Evolutionary conservation across 2,888 invertebrate species (phyloP).

Genomic region (Drosophila kuntzei): DNA sequence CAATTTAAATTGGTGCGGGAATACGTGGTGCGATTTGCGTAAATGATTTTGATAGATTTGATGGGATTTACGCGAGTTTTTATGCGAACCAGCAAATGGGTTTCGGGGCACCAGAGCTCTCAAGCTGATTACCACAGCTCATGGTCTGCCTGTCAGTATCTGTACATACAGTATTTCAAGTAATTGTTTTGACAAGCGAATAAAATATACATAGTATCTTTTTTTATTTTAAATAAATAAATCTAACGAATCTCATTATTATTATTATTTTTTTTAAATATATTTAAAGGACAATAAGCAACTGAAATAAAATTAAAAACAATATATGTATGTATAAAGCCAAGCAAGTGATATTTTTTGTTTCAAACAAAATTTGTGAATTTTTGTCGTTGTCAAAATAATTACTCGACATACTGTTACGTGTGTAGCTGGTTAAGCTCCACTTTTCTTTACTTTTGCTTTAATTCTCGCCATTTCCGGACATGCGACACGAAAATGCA

Average conservation of each 20-base stretch:
- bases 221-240: background rate
- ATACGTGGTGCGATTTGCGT: constrained; percentile 66
- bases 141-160: constrained; percentile 4
- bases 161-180: background rate
- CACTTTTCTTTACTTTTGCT: constrained; percentile 43
- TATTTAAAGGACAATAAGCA: too few relatives aligned
- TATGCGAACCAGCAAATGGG: constrained; percentile 36
- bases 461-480: constrained; percentile 60
- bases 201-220: background rate
- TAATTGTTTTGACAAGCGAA: constrained; percentile 2
- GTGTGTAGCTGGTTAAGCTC: constrained; percentile 37
- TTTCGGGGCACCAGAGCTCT: constrained; percentile 44
- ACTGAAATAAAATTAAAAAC: too few relatives aligned
- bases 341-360: background rate
- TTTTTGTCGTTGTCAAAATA: background rate
- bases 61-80: constrained; percentile 67
- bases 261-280: too few relatives aligned
- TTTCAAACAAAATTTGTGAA: background rate
- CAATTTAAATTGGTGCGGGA: constrained; percentile 34
- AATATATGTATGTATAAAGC: too few relatives aligned
- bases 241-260: background rate
- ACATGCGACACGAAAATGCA: constrained; percentile 71
- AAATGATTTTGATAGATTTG: constrained; percentile 79
- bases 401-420: background rate
- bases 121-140: constrained; percentile 54